Conservation (phyloP, 2,113 vertebrate species). For the Zapornia atra region DNA sequence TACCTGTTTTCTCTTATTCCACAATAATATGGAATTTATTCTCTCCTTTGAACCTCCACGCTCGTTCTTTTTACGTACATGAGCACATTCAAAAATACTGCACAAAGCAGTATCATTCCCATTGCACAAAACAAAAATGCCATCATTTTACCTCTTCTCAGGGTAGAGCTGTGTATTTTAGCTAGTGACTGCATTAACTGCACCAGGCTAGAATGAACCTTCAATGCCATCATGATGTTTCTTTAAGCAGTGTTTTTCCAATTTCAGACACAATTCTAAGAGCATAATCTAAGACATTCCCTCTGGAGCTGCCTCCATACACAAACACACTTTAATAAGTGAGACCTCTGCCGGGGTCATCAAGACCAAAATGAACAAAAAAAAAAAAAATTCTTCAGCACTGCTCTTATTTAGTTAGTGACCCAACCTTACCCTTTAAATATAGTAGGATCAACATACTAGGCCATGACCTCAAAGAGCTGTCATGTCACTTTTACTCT, state of each 20-base stretch:
- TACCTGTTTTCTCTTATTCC: not conserved
- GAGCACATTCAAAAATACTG: not conserved
- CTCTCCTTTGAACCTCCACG: not conserved
- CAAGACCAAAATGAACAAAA: slow-evolving; percentile 64
- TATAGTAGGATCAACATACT: slow-evolving; percentile 51
- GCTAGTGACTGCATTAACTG: not conserved
- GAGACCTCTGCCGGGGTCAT: slow-evolving; percentile 71
- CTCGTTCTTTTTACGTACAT: not conserved
- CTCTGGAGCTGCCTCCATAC: slow-evolving; percentile 63
- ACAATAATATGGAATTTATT: not conserved
- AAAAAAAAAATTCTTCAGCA: slow-evolving; percentile 19
- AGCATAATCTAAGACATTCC: slow-evolving; percentile 70
- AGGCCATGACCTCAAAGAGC: slow-evolving; percentile 57
- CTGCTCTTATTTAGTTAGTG: slow-evolving; percentile 57
- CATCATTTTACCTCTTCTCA: not conserved
- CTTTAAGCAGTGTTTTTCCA: slow-evolving; percentile 63
- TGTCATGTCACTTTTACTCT: slow-evolving; percentile 53
- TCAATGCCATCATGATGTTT: slow-evolving; percentile 16
- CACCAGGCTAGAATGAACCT: not conserved
- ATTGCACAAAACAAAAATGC: not conserved
- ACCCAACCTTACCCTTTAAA: slow-evolving; percentile 73
- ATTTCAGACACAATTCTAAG: slow-evolving; percentile 46
- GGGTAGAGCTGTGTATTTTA: not conserved
- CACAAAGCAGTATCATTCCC: not conserved
- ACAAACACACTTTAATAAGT: slow-evolving; percentile 76